These are phyloP conservation scores for Cherax quadricarinatus DNA, from an alignment of 1,140 invertebrate genomes.

Conservation along the genomic window DNA sequence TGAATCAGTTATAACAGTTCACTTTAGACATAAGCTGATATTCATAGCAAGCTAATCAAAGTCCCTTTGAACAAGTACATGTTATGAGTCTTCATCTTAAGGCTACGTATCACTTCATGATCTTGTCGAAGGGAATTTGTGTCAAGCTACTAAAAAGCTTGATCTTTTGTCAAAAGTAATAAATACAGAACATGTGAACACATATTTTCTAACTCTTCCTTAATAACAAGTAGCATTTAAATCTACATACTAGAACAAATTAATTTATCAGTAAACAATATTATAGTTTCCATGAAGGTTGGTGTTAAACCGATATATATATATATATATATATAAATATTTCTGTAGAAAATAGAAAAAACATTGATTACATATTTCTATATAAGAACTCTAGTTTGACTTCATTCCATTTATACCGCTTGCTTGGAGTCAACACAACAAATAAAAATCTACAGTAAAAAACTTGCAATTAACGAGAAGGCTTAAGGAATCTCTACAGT, in stretches of 20 bases:
- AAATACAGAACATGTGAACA: neutral
- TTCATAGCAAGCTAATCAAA: neutral
- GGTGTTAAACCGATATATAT: neutral
- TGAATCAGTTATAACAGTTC: neutral
- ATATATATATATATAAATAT: neutral
- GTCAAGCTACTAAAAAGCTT: neutral
- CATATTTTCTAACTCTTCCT: neutral
- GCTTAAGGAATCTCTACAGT: too few relatives aligned
- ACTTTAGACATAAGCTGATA: neutral
- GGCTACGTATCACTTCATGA: neutral
- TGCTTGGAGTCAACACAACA: neutral
- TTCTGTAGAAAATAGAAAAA: neutral
- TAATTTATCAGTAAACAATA: neutral
- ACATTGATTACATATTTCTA: neutral
- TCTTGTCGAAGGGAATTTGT: neutral
- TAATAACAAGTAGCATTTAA: neutral
- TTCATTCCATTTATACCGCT: neutral
- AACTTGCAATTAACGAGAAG: neutral
- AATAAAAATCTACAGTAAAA: neutral
- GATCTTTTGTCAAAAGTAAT: constrained; percentile 1
- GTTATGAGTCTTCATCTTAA: neutral
- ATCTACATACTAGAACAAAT: neutral
- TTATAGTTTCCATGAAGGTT: neutral
- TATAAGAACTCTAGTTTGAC: neutral
- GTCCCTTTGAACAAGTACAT: neutral